Evolutionary conservation across 2,888 invertebrate species (phyloP).

Genomic region (Allygus modestus): DNA sequence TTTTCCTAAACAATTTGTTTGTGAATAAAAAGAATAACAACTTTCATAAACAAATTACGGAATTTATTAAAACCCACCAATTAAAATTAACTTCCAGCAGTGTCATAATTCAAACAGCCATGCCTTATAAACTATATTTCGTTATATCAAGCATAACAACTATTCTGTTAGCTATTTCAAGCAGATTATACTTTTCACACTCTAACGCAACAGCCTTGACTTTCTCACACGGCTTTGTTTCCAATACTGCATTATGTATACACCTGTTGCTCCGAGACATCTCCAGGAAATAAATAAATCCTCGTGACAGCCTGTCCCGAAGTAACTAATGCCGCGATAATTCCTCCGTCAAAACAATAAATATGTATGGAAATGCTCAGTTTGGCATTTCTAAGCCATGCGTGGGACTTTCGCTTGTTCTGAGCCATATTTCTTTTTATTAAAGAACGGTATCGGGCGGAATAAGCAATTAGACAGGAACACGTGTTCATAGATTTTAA

Average conservation of each 20-base stretch:
- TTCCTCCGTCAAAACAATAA: constrained; percentile 35
- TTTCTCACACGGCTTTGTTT: constrained; percentile 17
- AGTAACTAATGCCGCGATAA: constrained; percentile 37
- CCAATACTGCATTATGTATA: constrained; percentile 43
- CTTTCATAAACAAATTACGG: too few species aligned
- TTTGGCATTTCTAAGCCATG: constrained; percentile 28
- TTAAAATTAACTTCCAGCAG: too few species aligned
- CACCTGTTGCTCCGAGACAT: constrained; percentile 27
- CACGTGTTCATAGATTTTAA: too few species aligned
- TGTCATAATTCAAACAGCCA: too few species aligned
- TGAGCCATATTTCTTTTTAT: background rate
- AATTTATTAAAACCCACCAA: too few species aligned
- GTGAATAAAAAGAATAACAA: too few species aligned
- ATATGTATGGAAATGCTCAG: constrained; percentile 36
- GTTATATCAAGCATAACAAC: too few species aligned
- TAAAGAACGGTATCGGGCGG: background rate
- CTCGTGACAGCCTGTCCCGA: background rate
- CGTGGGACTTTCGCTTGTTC: constrained; percentile 31
- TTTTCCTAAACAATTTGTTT: too few species aligned
- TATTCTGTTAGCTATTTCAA: too few species aligned
- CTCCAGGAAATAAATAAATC: constrained; percentile 8
- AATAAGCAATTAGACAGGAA: background rate
- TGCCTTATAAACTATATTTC: too few species aligned
- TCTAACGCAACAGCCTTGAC: background rate
- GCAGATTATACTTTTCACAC: too few species aligned